Evolutionary conservation across 1,140 invertebrate species (phyloP), one percentile per base, ranked within the genome.

Genomic region (Harpegnathos saltator): DNA sequence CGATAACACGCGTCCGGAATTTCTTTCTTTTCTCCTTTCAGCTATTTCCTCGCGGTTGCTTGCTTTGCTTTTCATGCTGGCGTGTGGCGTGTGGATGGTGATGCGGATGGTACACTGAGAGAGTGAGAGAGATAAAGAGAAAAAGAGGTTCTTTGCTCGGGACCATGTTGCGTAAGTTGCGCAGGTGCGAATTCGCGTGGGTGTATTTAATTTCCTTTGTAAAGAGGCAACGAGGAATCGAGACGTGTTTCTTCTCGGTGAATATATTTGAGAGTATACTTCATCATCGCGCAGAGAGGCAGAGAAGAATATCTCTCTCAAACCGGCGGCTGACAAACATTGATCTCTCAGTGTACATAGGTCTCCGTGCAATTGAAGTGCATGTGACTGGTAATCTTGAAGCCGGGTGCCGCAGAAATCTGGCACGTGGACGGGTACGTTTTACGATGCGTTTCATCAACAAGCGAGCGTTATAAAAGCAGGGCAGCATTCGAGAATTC

Each of bases 41-140:
- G 63, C 17, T 59, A 80, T 52, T 44, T 44, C n/a, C 11, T 65
- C 50, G 15, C 54, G 19, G 4, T 58, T 56, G 78, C 19, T 58
- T 56, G 78, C 19, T 63, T 59, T 69, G 75, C 63, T 74, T 65
- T 85, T 29, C 84, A 82, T 86, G 84, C 84, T 85, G 54, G n/a
- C n/a, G n/a, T n/a, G 29, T 77, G 19, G 22, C 26, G 22, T 29
- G 38, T 65, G 44, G 9, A 14, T n/a, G 3, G 44, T 80, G 24
- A 48, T n/a, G 65, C 33, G 65, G 24, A 12, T 44, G 9, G 3
- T 71, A 80, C 75, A 71, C 33, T 59, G 75, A 80, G 65, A 78
- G 75, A 33, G 33, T 3, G 33, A 33, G 33, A 44, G 38, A 44
- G 38, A 44, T 4, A 44, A 9, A 44, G 38, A 44, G 3, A 44